Evolutionary conservation across 2,113 vertebrate species (phyloP), one percentile per base, ranked within the genome.

Genomic region (Ptilorrhoa leucosticta): DNA sequence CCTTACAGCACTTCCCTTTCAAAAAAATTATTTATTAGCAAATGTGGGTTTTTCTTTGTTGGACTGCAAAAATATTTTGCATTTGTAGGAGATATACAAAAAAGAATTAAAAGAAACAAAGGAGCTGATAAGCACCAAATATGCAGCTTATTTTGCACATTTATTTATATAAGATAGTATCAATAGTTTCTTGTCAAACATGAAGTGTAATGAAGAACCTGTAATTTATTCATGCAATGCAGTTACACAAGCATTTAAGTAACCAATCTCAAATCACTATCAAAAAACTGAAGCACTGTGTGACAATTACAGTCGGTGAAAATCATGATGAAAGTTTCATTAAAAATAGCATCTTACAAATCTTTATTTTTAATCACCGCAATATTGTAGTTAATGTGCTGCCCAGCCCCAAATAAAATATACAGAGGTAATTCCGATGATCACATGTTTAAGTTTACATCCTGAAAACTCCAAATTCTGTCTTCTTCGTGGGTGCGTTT

Each of bases 391-490:
- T 70, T 63, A 71, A 18, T 69, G 26, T 83, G n/a, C 57, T n/a
- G 27, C 75, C 40, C 73, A 50, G 13, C 23, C 40, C 47, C 69
- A 9, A 64, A 66, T 51, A 86, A 60, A 63, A 79, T 40, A 89
- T 15, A 82, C n/a, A 82, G 4, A 33, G 10, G 39, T 53, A 79
- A 61, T 71, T 82, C 39, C 65, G 65, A 80, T 30, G 2, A 58
- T 35, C 15, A 8, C 7, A 9, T 1, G 3, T 51, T 85, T 39
- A 57, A 77, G 31, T 53, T 98, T 96, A 99, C 99, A 99, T 99
- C 96, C 99, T 98, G 85, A 99, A 99, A 90, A 99, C 97, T n/a
- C 99, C 99, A 47, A 99, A 99, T 35, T 97, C 97, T 9, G 99
- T 99, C 97, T 98, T 99, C 98, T 98, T 97, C 0, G 95, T 98